Base-by-base conservation (phyloP, 2,113 vertebrate species). In the Myrmecobius fasciatus region DNA sequence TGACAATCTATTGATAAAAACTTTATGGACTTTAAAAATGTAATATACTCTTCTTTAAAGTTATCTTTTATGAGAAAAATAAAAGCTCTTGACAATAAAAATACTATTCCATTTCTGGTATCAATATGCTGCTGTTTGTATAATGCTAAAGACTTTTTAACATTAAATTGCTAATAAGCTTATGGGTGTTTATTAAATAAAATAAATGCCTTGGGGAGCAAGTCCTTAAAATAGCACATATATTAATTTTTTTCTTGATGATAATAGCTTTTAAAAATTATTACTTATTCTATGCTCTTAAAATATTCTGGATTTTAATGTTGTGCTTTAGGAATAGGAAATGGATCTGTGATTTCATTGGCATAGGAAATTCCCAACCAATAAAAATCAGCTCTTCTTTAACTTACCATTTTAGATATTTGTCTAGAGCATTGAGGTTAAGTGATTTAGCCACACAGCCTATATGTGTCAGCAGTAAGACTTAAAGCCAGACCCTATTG, bases 41-140 rank as follows among this genome's bases (percentile, higher is more conserved):
- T 2, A 48, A 53, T 89, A 67, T 2, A 8, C 36, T n/a, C 95
- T 83, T 94, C 91, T 95, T 89, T 51, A 93, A 89, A 96, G 56
- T 91, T 94, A 93, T 53, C 36, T 88, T 60, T 0, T 49, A 56
- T 93, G 67, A 91, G 54, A n/a, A 92, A 83, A 43, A 91, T 24
- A 28, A 89, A 67, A 96, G 56, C 1, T 75, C 60, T 43, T 24
- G n/a, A 83, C 43, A 6, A 43, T 75, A 52, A 46, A 83, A n/a
- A 52, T 51, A 25, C 28, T 89, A 46, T 88, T 93, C 94, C n/a
- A 3, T 90, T 53, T 90, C 54, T 52, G 75, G 91, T 67, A 88
- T 92, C 67, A 3, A 52, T 91, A 31, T 94, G 91, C 53, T 1
- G 7, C 49, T 47, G 25, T 91, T 91, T 94, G 83, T 83, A 20